Base-by-base conservation (phyloP, 2,113 vertebrate species). In the Syngnathus floridae region DNA sequence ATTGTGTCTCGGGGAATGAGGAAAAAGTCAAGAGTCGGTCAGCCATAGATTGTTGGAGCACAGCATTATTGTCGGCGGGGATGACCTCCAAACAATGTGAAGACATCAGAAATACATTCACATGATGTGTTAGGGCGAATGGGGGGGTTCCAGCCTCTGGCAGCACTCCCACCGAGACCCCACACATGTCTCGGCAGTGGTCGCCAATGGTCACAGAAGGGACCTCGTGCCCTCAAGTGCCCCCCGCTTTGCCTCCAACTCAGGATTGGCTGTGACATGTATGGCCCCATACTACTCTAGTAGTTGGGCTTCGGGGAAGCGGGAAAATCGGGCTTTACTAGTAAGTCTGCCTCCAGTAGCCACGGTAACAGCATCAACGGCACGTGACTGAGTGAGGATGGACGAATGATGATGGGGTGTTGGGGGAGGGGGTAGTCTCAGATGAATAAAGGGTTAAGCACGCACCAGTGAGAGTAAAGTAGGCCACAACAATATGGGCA, bases 301-400 rank as follows among this genome's bases (percentile, higher is more conserved):
- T 70, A 76, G 72, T 66, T 64, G 17, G 69, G 76, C 76, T 81
- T 77, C 16, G 63, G 64, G 72, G 66, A 65, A 52, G 54, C 59
- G 69, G 65, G 26, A 45, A 26, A 73, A 35, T 56, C 78, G 78
- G 74, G 64, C 54, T 76, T 73, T 38, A 6, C 65, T 63, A 60
- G 70, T 57, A 86, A 88, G 77, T 88, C 87, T 88, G 87, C 87
- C 87, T 63, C 63, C 54, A 79, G 76, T 82, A 86, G 80, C 87
- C 84, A 76, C 87, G 85, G 90, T 88, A 90, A 91, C 90, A 90
- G 88, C 76, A 26, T 80, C 80, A 78, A 63, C 8, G 14, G 57
- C 86, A 87, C 72, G 73, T 90, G 86, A 89, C 78, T 13, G 11
- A 48, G 75, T 43, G 46, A 41, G 69, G 64, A 68, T 69, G 68